Evolutionary conservation across 2,888 invertebrate genomes (phyloP), one percentile per base, ranked within the genome.

Genomic region (Leptinotarsa tumamoca): DNA sequence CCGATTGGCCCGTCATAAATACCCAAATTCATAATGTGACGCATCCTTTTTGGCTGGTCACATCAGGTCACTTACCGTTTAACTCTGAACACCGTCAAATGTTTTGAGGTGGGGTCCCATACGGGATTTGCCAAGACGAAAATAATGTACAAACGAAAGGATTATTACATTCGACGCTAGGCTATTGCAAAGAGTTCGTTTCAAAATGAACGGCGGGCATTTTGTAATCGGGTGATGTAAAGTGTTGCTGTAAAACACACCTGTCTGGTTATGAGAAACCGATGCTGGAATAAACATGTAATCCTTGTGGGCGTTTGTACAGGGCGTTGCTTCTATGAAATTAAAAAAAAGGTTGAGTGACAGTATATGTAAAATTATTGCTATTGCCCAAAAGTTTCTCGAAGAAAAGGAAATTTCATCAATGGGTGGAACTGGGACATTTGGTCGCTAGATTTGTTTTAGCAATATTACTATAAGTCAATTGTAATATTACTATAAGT

Each of bases 141-240:
- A 70, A 70, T 70, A 70, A 70, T 58, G 70, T 70, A 43, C 43
- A 63, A 63, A 63, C 63, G 17, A 43, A 58, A 70, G 5, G 70
- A 58, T 70, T 50, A 58, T 70, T 70, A 70, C 58, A 58, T 58
- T 56, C 58, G 43, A n/a, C 43, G 58, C 58, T 67, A 69, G 43
- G 74, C 72, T 72, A 73, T 78, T 77, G 77, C 74, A 54, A 69
- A 72, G 67, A 74, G 68, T 54, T 70, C 73, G 78, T 78, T 78
- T 78, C 73, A 71, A 76, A 75, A 78, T 74, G 67, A 72, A 67
- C 72, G 54, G 43, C 63, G 43, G 63, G 63, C 70, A 70, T 70
- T 70, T 70, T 70, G 70, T 58, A 70, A 70, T 70, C 56, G 70
- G 58, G 51, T 70, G 70, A 70, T 70, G 70, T 70, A 58, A 70